Base-by-base conservation (phyloP, 1,140 invertebrate genomes). In the Anthonomus grandis region DNA sequence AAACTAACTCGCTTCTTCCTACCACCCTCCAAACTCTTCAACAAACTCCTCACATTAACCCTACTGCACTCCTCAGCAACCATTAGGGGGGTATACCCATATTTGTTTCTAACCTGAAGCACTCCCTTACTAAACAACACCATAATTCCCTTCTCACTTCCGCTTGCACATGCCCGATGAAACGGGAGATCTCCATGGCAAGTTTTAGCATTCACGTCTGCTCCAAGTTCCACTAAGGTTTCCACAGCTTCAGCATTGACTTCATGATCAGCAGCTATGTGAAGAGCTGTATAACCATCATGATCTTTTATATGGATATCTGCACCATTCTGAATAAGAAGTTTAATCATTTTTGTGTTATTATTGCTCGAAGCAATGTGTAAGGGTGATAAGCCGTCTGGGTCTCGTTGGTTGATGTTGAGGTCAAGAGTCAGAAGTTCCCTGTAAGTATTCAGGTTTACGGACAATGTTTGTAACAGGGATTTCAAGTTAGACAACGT, bases 201-300 rank as follows among this genome's bases (percentile, higher is more conserved):
- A 27, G 64, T 64, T 18, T 24, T 19, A 12, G 39, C 9, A 8
- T 56, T 22, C 9, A 15, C 23, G 6, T 17, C 23, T 1, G 62
- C 62, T 13, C 45, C 44, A 15, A 59, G 27, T 36, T 54, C 52
- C 10, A 65, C 18, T 23, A 65, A 42, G 9, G 59, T 21, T 19
- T 56, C 49, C 2, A 64, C 37, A 8, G 63, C 10, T 8, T 56
- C 41, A n/a, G 6, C 22, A 22, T 47, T 59, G 9, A n/a, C 15
- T 38, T 53, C 53, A 8, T 42, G 31, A n/a, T 15, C 38, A 13
- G 64, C 58, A 10, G 64, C 64, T 4, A 60, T 27, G 41, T 66
- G 62, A 22, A 66, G 27, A 19, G 64, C 54, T 24, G 64, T 64
- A 45, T 64, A 66, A 24, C 55, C 54, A 46, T 66, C 64, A 5